Conservation (phyloP, 53 echinoderm and acorn worm species). For the Glandiceps talaboti region DNA sequence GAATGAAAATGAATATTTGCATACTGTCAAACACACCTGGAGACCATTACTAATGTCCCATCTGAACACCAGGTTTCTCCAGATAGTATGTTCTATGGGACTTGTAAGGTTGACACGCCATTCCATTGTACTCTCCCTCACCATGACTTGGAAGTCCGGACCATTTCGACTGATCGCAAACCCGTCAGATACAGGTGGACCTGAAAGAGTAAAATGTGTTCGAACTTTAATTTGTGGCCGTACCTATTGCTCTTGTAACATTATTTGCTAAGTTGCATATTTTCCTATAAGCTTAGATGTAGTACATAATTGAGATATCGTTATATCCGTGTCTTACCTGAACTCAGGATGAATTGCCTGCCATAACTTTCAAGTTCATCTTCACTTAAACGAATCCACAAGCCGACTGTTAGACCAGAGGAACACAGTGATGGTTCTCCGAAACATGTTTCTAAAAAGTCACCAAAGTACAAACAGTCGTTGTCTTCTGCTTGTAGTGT, state of each 20-base stretch:
- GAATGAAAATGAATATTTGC: too few relatives aligned
- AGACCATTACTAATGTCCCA: slow-evolving; percentile 39
- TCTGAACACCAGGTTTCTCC: slow-evolving; percentile 61
- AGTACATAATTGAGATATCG: too few relatives aligned
- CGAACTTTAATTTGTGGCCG: too few relatives aligned
- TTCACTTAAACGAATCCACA: slow-evolving; percentile 63
- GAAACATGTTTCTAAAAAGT: slow-evolving; percentile 41
- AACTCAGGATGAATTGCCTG: slow-evolving; percentile 47
- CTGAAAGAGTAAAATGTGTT: too few relatives aligned
- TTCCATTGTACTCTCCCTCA: slow-evolving; percentile 36
- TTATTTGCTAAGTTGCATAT: too few relatives aligned
- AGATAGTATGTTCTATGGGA: slow-evolving; percentile 38
- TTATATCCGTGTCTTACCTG: too few relatives aligned
- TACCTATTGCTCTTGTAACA: too few relatives aligned
- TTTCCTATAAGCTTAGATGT: too few relatives aligned
- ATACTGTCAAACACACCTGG: slow-evolving; percentile 41
- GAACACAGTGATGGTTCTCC: slow-evolving; percentile 50
- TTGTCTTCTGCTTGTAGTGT: slow-evolving; percentile 22
- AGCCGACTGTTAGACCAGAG: slow-evolving; percentile 23
- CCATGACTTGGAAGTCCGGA: slow-evolving; percentile 25
- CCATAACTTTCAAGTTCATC: slow-evolving; percentile 49
- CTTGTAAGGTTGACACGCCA: slow-evolving; percentile 49
- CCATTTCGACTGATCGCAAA: slow-evolving; percentile 55
- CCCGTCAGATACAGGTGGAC: slow-evolving; percentile 53
- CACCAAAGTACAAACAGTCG: slow-evolving; percentile 64